These are phyloP conservation scores for Scartelaos histophorus DNA, from an alignment of 2,113 vertebrate genomes.

Conservation along the genomic window DNA sequence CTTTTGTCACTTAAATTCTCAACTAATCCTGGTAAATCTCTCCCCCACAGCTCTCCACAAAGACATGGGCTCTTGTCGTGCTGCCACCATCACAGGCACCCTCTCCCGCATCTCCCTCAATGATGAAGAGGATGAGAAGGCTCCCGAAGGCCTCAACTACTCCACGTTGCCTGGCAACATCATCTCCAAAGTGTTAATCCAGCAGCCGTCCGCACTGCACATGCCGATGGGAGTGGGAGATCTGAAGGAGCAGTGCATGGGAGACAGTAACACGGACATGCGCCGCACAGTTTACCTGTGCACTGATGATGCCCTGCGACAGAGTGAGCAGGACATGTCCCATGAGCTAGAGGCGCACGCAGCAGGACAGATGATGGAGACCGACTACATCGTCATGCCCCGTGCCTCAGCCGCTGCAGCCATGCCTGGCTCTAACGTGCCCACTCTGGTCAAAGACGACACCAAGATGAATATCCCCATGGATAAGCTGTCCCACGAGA, in stretches of 20 bases:
- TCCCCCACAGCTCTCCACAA: constrained; percentile 90
- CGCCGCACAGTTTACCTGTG: constrained; percentile 95
- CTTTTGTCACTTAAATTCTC: constrained; percentile 28
- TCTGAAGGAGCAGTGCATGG: constrained; percentile 88
- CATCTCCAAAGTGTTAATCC: constrained; percentile 98
- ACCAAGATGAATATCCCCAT: constrained; percentile 93
- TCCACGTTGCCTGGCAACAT: constrained; percentile 97
- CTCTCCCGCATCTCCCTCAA: constrained; percentile 97
- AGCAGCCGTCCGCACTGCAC: constrained; percentile 91
- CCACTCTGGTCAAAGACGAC: constrained; percentile 91
- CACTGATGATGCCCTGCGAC: constrained; percentile 91
- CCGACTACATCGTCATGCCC: constrained; percentile 98
- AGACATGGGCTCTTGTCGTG: constrained; percentile 95
- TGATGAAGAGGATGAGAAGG: constrained; percentile 94
- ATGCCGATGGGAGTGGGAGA: constrained; percentile 92
- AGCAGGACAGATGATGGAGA: constrained; percentile 90
- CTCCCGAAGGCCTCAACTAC: constrained; percentile 92
- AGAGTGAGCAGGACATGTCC: constrained; percentile 89
- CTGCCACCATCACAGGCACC: constrained; percentile 95
- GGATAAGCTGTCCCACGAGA: constrained; percentile 93
- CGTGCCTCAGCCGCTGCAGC: constrained; percentile 63
- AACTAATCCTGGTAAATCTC: constrained; percentile 46
- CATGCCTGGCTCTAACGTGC: constrained; percentile 81
- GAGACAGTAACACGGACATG: constrained; percentile 85
- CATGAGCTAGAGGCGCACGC: constrained; percentile 66